Evolutionary conservation across 1,140 invertebrate genomes (phyloP).

Genomic region (Sycophaga agraensis): DNA sequence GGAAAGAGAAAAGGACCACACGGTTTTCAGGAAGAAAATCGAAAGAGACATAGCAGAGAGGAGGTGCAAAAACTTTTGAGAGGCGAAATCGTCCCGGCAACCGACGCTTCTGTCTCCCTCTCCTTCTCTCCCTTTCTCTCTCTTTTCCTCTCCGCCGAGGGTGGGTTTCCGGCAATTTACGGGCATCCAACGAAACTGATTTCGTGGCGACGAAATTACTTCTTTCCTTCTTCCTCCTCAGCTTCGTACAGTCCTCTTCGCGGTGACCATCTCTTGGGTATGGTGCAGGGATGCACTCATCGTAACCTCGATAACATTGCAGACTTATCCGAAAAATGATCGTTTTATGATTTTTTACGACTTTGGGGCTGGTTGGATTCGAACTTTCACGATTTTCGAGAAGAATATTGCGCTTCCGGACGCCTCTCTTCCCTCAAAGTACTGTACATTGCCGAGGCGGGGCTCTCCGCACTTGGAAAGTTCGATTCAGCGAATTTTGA

Average conservation of each 20-base stretch:
- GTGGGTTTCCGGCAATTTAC: constrained; percentile 33
- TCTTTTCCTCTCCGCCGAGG: not conserved
- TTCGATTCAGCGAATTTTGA: no score
- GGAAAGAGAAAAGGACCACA: not conserved
- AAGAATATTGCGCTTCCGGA: constrained; percentile 8
- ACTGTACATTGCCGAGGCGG: no score
- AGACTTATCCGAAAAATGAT: constrained; percentile 22
- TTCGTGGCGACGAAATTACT: constrained; percentile 31
- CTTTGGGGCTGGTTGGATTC: not conserved
- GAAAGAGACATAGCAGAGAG: not conserved
- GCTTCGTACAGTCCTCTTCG: not conserved
- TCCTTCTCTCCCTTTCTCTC: not conserved
- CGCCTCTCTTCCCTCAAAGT: no score
- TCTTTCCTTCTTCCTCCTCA: constrained; percentile 9
- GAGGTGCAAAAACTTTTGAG: constrained; percentile 26
- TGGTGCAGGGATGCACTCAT: not conserved
- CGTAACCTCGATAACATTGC: constrained; percentile 13
- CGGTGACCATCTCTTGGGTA: constrained; percentile 1
- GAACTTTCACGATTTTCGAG: constrained; percentile 2
- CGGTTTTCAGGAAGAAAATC: not conserved
- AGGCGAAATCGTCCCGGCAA: constrained; percentile 18
- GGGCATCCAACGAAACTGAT: constrained; percentile 32
- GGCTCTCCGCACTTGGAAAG: no score
- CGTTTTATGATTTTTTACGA: constrained; percentile 28
- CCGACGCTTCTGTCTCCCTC: no score